Evolutionary conservation across 1,140 invertebrate species (phyloP), one percentile per base, ranked within the genome.

Genomic region (Bombus pascuorum): DNA sequence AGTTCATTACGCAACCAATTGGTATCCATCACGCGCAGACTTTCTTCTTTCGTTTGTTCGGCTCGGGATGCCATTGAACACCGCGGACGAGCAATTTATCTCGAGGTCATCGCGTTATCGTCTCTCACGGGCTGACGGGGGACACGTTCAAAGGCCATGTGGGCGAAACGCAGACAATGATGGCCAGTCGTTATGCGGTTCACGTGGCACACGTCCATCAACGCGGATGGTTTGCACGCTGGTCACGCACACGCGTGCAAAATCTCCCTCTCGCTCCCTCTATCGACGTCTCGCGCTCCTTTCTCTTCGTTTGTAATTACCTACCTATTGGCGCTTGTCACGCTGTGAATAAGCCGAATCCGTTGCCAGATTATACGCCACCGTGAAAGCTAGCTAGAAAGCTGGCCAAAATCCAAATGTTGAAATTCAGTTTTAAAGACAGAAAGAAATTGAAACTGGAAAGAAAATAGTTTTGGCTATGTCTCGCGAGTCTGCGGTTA

Each of bases 161-260:
- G 83, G 89, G 87, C 90, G 89, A 87, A 85, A 78, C 70, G 73
- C 87, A 81, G 87, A 65, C 89, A 88, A 91, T 81, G 86, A 91
- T 91, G 89, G 73, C 78, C 78, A 47, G 83, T 91, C 87, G 84
- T 91, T 91, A 91, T 91, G 89, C 89, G 83, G 73, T 86, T 90
- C 90, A 91, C 90, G 90, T 91, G 89, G 89, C 85, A 82, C 89
- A 88, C 83, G 89, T 91, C 90, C 90, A 88, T 91, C 90, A 88
- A 78, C 65, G 80, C 62, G 39, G 71, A 68, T 77, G 53, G 47
- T 87, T 90, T 90, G 81, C 88, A 90, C 81, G 73, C 88, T 66
- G 78, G 88, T 89, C 88, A 90, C 86, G 89, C 81, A 81, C 86
- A 85, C 77, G 74, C 85, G 75, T 83, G 86, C 86, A 87, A 79